Evolutionary conservation across 2,113 vertebrate species (phyloP), one percentile per base, ranked within the genome.

Genomic region (Egretta garzetta): DNA sequence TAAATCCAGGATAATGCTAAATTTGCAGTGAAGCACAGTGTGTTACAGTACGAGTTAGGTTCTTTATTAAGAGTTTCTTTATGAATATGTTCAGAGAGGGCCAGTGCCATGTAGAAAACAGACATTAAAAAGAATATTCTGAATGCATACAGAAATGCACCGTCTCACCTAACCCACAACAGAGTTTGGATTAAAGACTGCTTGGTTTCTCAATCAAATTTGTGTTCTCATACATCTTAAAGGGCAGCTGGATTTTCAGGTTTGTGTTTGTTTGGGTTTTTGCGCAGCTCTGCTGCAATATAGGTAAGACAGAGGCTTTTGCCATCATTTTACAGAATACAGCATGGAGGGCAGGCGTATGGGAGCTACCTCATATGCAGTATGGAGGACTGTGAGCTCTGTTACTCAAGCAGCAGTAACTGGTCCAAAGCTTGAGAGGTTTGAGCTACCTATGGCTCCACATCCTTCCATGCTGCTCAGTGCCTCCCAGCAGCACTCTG

Each of bases 1-100:
- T 53, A 92, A 88, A 95, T 88, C 45, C 22, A 45, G 62, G 37
- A 81, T 60, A 83, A 96, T 81, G 52, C 37, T 91, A 81, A 90
- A 96, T 95, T 80, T 94, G 56, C 85, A 81, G 28, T 39, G 63
- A 89, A 92, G 70, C 63, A 67, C 30, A 74, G 35, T 68, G n/a
- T 32, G 26, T 68, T 88, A 92, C 28, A 49, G 74, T 75, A 88
- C 37, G 39, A 67, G 16, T 66, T 84, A 80, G 17, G n/a, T 66
- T 52, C n/a, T 71, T 72, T 70, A 74, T 55, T 56, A 49, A 49
- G 62, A 92, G 19, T 71, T 90, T 81, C 49, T 71, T 77, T 49
- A 77, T 22, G 1, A 77, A 37, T 27, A 41, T 12, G 12, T 76
- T 80, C 79, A 72, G n/a, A 91, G 20, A 72, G 10, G 5, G 27